These are phyloP conservation scores for Poeciliopsis gracilis DNA, from an alignment of 2,797 vertebrate genomes.

Conservation along the genomic window DNA sequence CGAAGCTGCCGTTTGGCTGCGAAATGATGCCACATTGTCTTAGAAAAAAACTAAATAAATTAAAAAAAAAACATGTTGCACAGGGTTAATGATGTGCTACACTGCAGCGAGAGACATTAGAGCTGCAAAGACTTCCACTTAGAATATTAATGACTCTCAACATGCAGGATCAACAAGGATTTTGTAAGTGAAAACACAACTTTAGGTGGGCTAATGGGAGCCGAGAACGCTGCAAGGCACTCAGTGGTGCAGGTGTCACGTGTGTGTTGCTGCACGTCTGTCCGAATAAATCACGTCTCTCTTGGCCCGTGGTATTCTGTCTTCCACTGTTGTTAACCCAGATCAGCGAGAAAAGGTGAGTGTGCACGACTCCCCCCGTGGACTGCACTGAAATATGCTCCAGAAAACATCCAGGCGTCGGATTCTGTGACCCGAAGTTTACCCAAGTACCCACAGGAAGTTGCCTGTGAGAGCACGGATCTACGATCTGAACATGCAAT, in stretches of 20 bases:
- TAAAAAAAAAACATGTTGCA: constrained; percentile 4
- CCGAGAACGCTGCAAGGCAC: background rate
- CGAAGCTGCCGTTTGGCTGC: background rate
- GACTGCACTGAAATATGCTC: constrained; percentile 9
- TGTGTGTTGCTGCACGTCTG: background rate
- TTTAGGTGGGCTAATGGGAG: constrained; percentile 6
- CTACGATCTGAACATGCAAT: background rate
- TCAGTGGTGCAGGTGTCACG: background rate
- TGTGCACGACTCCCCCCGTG: background rate
- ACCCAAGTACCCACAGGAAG: background rate
- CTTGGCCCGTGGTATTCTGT: constrained; percentile 3
- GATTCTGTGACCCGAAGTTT: constrained; percentile 27
- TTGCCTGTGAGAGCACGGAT: background rate
- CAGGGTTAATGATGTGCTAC: constrained; percentile 34
- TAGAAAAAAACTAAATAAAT: background rate
- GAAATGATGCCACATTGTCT: constrained; percentile 28
- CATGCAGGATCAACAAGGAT: background rate
- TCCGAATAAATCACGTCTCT: constrained; percentile 16
- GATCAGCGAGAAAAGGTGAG: background rate
- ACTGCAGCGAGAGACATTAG: constrained; percentile 12
- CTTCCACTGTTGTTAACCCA: constrained; percentile 7
- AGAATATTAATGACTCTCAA: constrained; percentile 22
- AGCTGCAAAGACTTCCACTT: constrained; percentile 17
- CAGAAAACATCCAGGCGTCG: background rate
- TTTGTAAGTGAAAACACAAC: constrained; percentile 4